These are phyloP conservation scores for Nesospiza acunhae DNA, from an alignment of 2,113 vertebrate genomes.

Conservation along the genomic window DNA sequence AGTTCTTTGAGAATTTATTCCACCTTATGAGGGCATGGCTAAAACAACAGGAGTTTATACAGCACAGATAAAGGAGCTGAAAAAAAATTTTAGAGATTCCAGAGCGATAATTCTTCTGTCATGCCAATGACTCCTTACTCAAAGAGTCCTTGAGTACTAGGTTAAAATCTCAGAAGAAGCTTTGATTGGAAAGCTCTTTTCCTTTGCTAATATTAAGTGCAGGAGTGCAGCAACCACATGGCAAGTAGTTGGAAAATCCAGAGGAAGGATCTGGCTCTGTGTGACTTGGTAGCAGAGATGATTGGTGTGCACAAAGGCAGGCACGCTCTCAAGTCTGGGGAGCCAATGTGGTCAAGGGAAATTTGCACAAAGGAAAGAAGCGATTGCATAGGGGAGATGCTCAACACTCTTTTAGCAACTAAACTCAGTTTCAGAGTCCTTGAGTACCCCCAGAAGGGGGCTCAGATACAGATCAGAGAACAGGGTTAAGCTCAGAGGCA, in stretches of 20 bases:
- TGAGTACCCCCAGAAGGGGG: background rate
- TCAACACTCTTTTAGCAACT: background rate
- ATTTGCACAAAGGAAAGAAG: background rate
- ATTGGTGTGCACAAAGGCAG: background rate
- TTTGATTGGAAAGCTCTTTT: background rate
- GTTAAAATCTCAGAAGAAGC: background rate
- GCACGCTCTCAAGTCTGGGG: accelerated
- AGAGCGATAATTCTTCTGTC: background rate
- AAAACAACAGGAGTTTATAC: background rate
- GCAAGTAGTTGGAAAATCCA: background rate
- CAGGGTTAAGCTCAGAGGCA: background rate
- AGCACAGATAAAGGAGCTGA: background rate
- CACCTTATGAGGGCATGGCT: background rate
- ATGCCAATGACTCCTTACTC: background rate
- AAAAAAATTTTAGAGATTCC: background rate
- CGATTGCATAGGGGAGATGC: background rate
- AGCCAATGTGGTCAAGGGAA: background rate
- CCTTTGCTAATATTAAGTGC: background rate
- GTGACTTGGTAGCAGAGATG: background rate
- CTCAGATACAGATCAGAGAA: background rate
- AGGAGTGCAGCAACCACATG: background rate
- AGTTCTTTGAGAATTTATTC: background rate
- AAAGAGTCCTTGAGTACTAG: background rate
- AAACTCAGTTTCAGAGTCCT: background rate
- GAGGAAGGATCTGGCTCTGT: background rate